These are phyloP conservation scores for Typhlichthys eigenmanni DNA, from an alignment of 2,797 vertebrate species.

Conservation along the genomic window DNA sequence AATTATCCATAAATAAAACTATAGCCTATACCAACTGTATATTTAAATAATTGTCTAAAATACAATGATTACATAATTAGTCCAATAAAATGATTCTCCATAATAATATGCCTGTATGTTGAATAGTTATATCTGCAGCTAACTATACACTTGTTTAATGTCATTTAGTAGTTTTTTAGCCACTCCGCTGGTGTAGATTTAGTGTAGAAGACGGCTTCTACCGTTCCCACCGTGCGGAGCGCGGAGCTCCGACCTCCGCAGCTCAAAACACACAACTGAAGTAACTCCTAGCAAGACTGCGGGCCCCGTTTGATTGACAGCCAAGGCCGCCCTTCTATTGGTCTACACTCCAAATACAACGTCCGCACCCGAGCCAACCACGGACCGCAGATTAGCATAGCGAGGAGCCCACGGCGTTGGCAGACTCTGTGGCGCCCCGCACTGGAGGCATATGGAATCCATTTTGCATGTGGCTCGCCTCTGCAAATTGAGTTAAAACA, in stretches of 20 bases:
- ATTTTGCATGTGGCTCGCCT: slow-evolving; percentile 37
- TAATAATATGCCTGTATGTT: not conserved
- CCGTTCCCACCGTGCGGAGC: not conserved
- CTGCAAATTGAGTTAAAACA: slow-evolving; percentile 57
- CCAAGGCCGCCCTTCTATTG: slow-evolving; percentile 38
- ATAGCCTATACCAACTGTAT: too few relatives aligned
- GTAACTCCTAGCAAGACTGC: slow-evolving; percentile 26
- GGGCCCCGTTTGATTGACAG: slow-evolving; percentile 73
- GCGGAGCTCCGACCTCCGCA: slow-evolving; percentile 67
- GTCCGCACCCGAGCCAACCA: slow-evolving; percentile 48
- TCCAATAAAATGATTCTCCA: not conserved
- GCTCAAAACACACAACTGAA: slow-evolving; percentile 67
- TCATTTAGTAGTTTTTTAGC: not conserved
- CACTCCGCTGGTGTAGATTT: not conserved
- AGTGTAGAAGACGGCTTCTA: not conserved
- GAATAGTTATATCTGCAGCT: not conserved
- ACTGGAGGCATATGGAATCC: slow-evolving; percentile 61
- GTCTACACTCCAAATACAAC: slow-evolving; percentile 12
- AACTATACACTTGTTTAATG: too few relatives aligned
- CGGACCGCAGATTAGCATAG: slow-evolving; percentile 4
- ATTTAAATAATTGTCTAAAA: too few relatives aligned
- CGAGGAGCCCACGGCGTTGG: slow-evolving; percentile 14
- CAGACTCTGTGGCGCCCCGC: slow-evolving; percentile 66
- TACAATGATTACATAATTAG: too few relatives aligned
- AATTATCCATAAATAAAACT: too few relatives aligned